Conservation (phyloP, 2,797 vertebrate genomes). For the Helostoma temminkii region DNA sequence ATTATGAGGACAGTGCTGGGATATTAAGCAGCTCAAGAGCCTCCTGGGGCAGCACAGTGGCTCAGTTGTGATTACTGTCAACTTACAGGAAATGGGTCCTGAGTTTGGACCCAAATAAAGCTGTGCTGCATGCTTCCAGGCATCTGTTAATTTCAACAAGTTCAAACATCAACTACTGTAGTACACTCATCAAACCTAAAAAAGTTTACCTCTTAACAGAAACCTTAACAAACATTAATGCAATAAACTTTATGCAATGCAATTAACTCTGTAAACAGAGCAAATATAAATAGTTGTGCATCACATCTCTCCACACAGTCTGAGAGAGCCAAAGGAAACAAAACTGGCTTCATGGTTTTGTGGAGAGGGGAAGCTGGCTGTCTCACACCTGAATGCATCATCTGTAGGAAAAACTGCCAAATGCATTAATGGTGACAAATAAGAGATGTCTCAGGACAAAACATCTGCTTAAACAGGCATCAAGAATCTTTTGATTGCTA, state of each 20-base stretch:
- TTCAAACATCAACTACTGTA: too few relatives aligned
- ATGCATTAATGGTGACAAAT: background rate
- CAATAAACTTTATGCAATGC: too few relatives aligned
- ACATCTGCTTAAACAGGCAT: background rate
- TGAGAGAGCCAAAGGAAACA: too few relatives aligned
- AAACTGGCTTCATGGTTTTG: background rate
- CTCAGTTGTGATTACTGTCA: conserved; percentile 65
- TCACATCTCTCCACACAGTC: conserved; percentile 1
- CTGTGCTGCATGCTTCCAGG: background rate
- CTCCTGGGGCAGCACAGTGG: conserved; percentile 52
- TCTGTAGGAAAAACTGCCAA: background rate
- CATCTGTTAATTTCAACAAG: conserved; percentile 7
- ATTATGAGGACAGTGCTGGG: conserved; percentile 45
- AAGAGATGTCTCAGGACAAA: background rate
- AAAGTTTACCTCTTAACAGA: background rate
- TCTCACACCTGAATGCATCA: conserved; percentile 3
- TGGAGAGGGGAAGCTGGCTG: background rate
- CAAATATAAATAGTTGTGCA: background rate
- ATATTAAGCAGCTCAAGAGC: conserved; percentile 49
- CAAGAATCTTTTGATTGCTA: background rate
- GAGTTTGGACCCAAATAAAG: conserved; percentile 53
- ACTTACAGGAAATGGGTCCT: conserved; percentile 37
- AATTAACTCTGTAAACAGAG: conserved; percentile 3
- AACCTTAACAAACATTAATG: conserved; percentile 3
- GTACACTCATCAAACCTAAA: background rate